Percentiles rank a stretch among this genome's conserved stretches.
Evolutionary conservation across 37 sponge, comb jelly and placozoan species (phyloP).

Genomic region (Cliona cf. orientalis): DNA sequence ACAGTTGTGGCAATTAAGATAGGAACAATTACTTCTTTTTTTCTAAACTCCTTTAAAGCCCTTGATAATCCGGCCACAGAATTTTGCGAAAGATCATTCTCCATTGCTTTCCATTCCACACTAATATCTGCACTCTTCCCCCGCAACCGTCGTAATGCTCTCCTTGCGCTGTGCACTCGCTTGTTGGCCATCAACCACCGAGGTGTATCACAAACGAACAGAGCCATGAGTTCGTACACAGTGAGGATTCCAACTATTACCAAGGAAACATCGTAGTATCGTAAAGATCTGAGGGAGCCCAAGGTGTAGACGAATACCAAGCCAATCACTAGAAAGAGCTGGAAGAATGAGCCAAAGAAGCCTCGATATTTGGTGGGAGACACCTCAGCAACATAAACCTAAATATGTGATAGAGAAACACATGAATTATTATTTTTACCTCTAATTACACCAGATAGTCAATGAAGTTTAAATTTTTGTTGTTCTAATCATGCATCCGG

Average conservation of each 20-base stretch:
- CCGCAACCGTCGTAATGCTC: slow-evolving; percentile 44
- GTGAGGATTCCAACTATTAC: slow-evolving; percentile 19
- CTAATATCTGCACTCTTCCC: slow-evolving; percentile 26
- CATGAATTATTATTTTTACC: too few species aligned
- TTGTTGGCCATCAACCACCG: slow-evolving; percentile 61
- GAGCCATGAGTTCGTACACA: slow-evolving; percentile 20
- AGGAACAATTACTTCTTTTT: slow-evolving; percentile 6
- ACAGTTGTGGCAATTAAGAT: slow-evolving; percentile 16
- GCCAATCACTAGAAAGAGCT: slow-evolving; percentile 36
- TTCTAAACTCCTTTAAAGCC: slow-evolving; percentile 17
- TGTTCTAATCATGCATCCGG: too few species aligned
- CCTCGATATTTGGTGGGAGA: slow-evolving; percentile 52
- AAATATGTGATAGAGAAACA: too few species aligned
- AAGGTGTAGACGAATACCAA: slow-evolving; percentile 24
- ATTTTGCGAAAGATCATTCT: not conserved
- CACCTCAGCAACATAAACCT: slow-evolving; percentile 63
- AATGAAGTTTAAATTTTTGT: too few species aligned
- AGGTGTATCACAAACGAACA: slow-evolving; percentile 54
- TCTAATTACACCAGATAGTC: too few species aligned
- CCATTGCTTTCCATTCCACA: slow-evolving; percentile 47
- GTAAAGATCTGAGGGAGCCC: slow-evolving; percentile 23
- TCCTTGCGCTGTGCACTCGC: slow-evolving; percentile 7
- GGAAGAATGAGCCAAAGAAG: slow-evolving; percentile 35
- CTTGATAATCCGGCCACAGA: not conserved
- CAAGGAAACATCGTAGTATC: slow-evolving; percentile 43